Conservation (phyloP, 2,797 vertebrate genomes). For the Acanthurus lineatus region DNA sequence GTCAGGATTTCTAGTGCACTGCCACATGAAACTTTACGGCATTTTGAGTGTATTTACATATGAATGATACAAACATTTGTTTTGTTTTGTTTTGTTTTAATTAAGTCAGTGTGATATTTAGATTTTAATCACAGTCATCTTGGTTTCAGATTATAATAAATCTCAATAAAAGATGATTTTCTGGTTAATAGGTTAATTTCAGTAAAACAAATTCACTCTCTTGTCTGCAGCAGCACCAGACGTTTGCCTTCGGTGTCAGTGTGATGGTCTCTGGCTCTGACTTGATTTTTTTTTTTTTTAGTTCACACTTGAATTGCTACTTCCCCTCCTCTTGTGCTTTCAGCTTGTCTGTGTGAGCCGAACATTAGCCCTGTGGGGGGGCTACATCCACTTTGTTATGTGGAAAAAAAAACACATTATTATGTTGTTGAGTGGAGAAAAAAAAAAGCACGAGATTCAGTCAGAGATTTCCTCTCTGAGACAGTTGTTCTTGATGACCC, state of each 20-base stretch:
- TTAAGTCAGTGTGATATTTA: neutral
- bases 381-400: slow-evolving; percentile 66
- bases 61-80: neutral
- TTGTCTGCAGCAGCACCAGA: slow-evolving; percentile 19
- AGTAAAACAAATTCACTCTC: slow-evolving; percentile 32
- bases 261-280: slow-evolving; percentile 46
- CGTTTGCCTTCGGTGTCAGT: slow-evolving; percentile 25
- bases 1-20: neutral
- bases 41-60: neutral
- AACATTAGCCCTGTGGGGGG: slow-evolving; percentile 60
- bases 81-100: neutral
- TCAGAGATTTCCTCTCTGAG: slow-evolving; percentile 68
- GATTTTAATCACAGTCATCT: slow-evolving; percentile 1
- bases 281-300: slow-evolving; percentile 12
- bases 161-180: neutral
- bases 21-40: neutral
- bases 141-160: neutral
- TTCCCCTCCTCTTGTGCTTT: slow-evolving; percentile 38
- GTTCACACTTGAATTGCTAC: slow-evolving; percentile 64
- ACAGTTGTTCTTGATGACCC: slow-evolving; percentile 68
- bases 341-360: slow-evolving; percentile 51
- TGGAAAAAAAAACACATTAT: slow-evolving; percentile 59
- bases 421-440: slow-evolving; percentile 49
- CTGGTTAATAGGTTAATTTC: slow-evolving; percentile 31
- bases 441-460: slow-evolving; percentile 48